Percentiles rank a stretch among this genome's conserved stretches.
These are phyloP conservation scores for Cepaea hortensis DNA, from an alignment of 2,888 invertebrate species.

Conservation along the genomic window DNA sequence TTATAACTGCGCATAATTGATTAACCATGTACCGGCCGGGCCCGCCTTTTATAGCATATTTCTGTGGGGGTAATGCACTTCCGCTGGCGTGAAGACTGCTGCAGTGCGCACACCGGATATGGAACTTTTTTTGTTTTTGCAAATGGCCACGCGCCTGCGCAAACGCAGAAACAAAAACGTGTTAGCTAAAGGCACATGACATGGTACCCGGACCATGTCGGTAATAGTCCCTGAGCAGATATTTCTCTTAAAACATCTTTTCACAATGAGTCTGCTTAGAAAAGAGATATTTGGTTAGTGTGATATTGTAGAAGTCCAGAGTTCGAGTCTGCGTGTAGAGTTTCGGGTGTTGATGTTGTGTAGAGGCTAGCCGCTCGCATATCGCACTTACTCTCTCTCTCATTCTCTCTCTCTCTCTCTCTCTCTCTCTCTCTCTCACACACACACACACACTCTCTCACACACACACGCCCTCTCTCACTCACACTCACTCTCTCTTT, in stretches of 20 bases:
- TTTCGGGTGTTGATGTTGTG: too few species aligned
- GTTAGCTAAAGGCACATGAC: not conserved
- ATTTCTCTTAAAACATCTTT: not conserved
- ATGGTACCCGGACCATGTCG: not conserved
- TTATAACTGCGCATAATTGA: conserved; percentile 14
- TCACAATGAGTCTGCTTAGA: too few species aligned
- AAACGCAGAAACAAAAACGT: conserved; percentile 17
- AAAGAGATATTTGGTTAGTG: too few species aligned
- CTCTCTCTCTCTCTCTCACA: too few species aligned
- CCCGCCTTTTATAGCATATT: conserved; percentile 34
- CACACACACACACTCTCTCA: too few species aligned
- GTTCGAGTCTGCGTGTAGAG: too few species aligned
- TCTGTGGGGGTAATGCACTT: conserved; percentile 48
- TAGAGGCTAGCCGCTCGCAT: too few species aligned
- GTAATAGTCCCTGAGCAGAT: not conserved
- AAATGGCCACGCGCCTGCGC: conserved; percentile 5
- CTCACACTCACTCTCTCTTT: too few species aligned
- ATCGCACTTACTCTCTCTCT: too few species aligned
- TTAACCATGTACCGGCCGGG: conserved; percentile 17
- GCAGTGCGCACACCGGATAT: conserved; percentile 48
- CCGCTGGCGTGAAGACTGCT: conserved; percentile 45
- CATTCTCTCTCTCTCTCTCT: too few species aligned
- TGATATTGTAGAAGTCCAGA: too few species aligned
- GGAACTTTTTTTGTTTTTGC: conserved; percentile 25
- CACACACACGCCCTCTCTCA: too few species aligned